Percentiles rank a stretch among this genome's conserved stretches.
These are phyloP conservation scores for Kryphioiulus occultus DNA, from an alignment of 2,888 invertebrate genomes.

Conservation along the genomic window DNA sequence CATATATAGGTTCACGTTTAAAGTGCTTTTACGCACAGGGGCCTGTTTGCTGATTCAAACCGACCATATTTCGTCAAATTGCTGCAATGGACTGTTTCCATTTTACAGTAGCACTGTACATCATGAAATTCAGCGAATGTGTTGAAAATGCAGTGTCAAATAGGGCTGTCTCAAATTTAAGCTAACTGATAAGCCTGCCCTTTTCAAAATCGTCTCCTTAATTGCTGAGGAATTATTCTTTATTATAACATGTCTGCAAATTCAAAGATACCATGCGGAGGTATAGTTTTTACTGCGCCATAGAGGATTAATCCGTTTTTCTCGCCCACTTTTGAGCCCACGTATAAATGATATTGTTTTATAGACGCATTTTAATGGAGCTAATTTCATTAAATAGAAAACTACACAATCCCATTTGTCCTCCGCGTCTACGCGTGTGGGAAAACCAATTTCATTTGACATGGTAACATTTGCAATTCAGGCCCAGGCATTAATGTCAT, in stretches of 20 bases:
- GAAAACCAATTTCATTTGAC: slow-evolving; percentile 25
- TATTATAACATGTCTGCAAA: slow-evolving; percentile 14
- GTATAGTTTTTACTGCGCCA: background rate
- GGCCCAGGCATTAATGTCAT: background rate
- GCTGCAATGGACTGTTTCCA: background rate
- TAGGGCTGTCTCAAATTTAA: background rate
- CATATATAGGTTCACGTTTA: background rate
- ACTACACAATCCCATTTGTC: slow-evolving; percentile 10
- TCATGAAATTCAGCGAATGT: too few species aligned
- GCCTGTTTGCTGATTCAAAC: background rate
- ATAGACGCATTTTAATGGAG: slow-evolving; percentile 15
- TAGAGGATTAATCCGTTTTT: background rate
- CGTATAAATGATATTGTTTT: background rate
- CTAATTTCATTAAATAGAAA: slow-evolving; percentile 20
- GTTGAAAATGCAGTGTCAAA: background rate
- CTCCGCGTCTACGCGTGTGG: background rate
- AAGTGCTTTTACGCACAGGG: background rate
- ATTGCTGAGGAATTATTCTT: background rate
- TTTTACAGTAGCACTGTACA: too few species aligned
- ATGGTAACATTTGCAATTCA: background rate
- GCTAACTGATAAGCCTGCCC: background rate
- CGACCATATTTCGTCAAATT: background rate
- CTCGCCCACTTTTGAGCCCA: background rate
- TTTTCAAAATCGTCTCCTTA: background rate
- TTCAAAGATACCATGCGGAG: background rate